Evolutionary conservation across 2,888 invertebrate genomes (phyloP).

Genomic region (Synanthedon formicaeformis): DNA sequence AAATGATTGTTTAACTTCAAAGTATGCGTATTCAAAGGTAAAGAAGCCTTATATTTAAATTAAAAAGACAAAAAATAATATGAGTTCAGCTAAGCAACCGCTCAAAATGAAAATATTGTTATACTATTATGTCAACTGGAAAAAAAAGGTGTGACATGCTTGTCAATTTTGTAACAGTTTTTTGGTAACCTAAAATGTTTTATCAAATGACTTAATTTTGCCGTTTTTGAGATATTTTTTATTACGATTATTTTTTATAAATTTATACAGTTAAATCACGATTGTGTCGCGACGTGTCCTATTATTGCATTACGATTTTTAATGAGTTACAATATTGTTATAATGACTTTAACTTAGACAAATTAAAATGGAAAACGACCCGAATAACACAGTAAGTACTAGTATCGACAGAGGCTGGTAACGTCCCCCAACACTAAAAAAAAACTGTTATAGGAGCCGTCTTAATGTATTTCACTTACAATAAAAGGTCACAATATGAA

Average conservation of each 20-base stretch:
- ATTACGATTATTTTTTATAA: conserved; percentile 63
- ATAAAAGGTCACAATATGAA: too few species aligned
- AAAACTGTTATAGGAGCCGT: too few species aligned
- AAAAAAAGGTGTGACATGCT: conserved; percentile 69
- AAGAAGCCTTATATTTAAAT: not conserved
- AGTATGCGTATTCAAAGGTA: not conserved
- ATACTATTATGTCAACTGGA: conserved; percentile 64
- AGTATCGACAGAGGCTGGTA: not conserved
- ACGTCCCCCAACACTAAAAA: too few species aligned
- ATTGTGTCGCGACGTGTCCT: conserved; percentile 51
- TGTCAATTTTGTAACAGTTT: conserved; percentile 65
- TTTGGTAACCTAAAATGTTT: conserved; percentile 72
- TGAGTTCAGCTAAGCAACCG: conserved; percentile 52
- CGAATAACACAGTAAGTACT: conserved; percentile 64
- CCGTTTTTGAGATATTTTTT: conserved; percentile 60
- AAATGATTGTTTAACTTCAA: too few species aligned
- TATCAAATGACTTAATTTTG: conserved; percentile 68
- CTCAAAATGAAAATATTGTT: conserved; percentile 64
- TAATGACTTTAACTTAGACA: conserved; percentile 56
- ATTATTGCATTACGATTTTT: conserved; percentile 41
- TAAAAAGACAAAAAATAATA: conserved; percentile 10
- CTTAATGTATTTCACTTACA: too few species aligned
- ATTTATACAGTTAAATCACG: conserved; percentile 61
- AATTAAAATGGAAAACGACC: conserved; percentile 65
- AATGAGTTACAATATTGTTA: conserved; percentile 51